Conservation (phyloP, 2,113 vertebrate species). For the Ginglymostoma cirratum region DNA sequence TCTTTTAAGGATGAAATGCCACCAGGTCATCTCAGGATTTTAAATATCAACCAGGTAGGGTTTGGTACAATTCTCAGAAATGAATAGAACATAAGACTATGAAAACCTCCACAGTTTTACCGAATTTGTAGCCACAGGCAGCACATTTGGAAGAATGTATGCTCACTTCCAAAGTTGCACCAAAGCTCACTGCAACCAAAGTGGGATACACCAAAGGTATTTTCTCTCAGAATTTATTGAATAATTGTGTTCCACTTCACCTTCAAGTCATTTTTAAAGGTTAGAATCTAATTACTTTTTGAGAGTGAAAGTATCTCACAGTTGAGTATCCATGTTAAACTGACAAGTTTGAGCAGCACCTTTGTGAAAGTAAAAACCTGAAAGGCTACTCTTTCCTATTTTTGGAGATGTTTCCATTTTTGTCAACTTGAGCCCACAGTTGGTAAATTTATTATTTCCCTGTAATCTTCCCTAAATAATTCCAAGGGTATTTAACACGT, state of each 20-base stretch:
- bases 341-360: not conserved
- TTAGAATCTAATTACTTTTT: not conserved
- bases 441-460: not conserved
- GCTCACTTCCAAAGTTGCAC: not conserved
- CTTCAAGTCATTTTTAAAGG: not conserved
- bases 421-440: not conserved
- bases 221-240: not conserved
- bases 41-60: not conserved
- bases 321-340: not conserved
- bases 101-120: not conserved
- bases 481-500: not conserved
- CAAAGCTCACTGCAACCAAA: not conserved
- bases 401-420: not conserved
- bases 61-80: not conserved
- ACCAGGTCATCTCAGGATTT: not conserved
- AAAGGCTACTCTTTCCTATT: not conserved
- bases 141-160: not conserved
- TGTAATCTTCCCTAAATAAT: not conserved
- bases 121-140: not conserved
- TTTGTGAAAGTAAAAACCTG: not conserved
- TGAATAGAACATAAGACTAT: not conserved
- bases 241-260: not conserved
- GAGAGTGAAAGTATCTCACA: not conserved
- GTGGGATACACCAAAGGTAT: not conserved
- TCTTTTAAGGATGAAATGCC: not conserved